Conservation (phyloP, 1,140 invertebrate genomes). For the Mamestra configurata region DNA sequence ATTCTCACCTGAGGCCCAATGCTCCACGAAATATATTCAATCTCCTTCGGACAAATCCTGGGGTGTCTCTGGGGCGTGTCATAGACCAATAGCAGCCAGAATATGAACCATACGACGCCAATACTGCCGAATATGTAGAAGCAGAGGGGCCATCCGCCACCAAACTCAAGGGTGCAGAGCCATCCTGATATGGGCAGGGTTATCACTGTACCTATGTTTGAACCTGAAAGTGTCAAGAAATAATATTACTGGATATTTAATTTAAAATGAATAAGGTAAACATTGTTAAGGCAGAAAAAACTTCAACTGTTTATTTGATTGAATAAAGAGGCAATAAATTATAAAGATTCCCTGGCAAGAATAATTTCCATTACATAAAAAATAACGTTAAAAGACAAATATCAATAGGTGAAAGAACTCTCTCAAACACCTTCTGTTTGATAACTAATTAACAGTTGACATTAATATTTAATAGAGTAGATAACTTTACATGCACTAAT, state of each 20-base stretch:
- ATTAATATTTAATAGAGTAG: conserved; percentile 6
- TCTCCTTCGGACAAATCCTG: conserved; percentile 91
- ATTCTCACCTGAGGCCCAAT: conserved; percentile 84
- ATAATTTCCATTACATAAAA: no score
- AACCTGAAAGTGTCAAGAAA: conserved; percentile 84
- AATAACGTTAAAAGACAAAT: background rate
- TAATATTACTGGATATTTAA: conserved; percentile 1
- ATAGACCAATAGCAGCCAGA: conserved; percentile 92
- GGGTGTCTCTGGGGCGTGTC: conserved; percentile 94
- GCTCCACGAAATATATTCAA: conserved; percentile 90
- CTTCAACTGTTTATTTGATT: no score
- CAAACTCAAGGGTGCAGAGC: conserved; percentile 91
- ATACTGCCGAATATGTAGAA: conserved; percentile 94
- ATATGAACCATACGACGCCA: conserved; percentile 93
- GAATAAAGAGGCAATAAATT: no score
- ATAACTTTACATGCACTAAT: conserved; percentile 11
- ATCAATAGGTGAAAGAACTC: background rate
- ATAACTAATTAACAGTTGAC: background rate
- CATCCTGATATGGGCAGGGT: conserved; percentile 93
- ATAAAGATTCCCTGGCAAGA: no score
- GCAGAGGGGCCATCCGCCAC: conserved; percentile 93
- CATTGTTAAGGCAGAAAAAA: no score
- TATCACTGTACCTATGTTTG: conserved; percentile 93
- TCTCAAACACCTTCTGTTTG: background rate
- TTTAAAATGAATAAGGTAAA: no score